Evolutionary conservation across 2,797 vertebrate species (phyloP), one percentile per base, ranked within the genome.

Genomic region (Gambusia yucatana): DNA sequence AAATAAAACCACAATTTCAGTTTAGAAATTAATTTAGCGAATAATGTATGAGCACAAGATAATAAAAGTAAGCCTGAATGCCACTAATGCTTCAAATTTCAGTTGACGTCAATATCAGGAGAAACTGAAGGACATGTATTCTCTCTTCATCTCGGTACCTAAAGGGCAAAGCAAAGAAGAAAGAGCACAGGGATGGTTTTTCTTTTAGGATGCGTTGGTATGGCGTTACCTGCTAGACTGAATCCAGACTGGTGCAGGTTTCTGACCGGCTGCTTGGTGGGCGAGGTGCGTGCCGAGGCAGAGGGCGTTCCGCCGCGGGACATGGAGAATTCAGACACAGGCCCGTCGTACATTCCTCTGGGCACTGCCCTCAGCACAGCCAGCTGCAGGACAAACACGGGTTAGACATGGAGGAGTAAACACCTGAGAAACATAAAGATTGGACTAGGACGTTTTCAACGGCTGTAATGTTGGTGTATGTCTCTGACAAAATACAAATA

Each of bases 231-330:
- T 88, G 97, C 96, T 94, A 99, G 96, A 93, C 97, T 98, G 91
- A 99, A 99, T 90, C 96, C 98, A 6, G 98, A 98, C 90, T 99
- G 98, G 89, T 99, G 98, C 78, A 99, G 97, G 94, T 99, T 99
- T 94, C 98, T 96, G 89, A 97, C 93, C 0, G 98, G 96, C 84
- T 98, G 98, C 87, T 98, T 97, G 0, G 97, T 98, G 30, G 98
- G 98, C 33, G 98, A 99, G 61, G 95, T 98, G 25, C 96, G 96
- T 46, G 97, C 96, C 1, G 98, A 99, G 55, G 97, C 97, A 0
- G 94, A 97, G 0, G 98, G 98, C 10, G 98, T 98, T 0, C 97
- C 97, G 1, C 97, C 97, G 69, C 98, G 98, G 65, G 98, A 98
- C 70, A 98, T 95, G 87, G 96, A 96, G 94, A 98, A 96, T 79